Evolutionary conservation across 1,140 invertebrate genomes (phyloP).

Genomic region (Procambarus virginalis): DNA sequence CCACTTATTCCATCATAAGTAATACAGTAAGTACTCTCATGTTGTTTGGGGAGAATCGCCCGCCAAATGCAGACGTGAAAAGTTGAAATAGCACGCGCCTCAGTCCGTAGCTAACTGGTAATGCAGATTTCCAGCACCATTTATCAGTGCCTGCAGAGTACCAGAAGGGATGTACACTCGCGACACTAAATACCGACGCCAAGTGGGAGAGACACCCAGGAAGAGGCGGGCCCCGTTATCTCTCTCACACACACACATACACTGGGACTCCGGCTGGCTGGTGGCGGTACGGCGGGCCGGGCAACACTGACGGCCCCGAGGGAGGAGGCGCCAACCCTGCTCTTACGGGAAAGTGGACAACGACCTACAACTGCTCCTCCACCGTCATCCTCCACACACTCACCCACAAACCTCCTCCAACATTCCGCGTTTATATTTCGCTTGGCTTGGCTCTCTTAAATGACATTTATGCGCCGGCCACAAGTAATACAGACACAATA

Average conservation of each 20-base stretch:
- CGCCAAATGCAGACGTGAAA: neutral
- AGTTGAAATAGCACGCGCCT: neutral
- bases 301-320: neutral
- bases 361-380: neutral
- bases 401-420: no score
- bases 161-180: neutral
- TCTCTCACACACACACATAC: neutral
- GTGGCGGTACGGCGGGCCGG: slow-evolving; percentile 3
- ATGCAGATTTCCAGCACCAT: neutral
- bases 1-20: no score
- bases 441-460: no score
- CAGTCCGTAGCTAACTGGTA: neutral
- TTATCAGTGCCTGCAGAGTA: neutral
- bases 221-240: neutral
- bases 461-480: no score
- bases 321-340: neutral
- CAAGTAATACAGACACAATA: no score
- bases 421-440: neutral
- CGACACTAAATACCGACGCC: neutral
- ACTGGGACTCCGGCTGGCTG: neutral
- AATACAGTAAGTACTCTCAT: no score
- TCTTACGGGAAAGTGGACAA: slow-evolving; percentile 12
- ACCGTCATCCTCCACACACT: neutral
- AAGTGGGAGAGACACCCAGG: neutral
- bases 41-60: neutral